Conservation (phyloP, 1,140 invertebrate species). For the Aethina tumida region DNA sequence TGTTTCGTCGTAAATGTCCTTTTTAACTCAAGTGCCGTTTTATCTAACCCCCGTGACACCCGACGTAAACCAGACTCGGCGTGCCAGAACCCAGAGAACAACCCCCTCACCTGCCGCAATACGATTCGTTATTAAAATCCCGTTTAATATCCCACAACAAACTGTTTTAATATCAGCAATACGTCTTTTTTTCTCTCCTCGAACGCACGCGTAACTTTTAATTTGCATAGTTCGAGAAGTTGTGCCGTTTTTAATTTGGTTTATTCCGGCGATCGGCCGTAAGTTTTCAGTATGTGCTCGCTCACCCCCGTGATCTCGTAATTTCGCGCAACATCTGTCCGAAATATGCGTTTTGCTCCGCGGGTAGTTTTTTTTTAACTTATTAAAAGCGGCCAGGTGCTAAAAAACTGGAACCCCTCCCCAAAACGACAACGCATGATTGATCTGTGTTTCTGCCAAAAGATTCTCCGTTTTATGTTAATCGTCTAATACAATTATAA, state of each 20-base stretch:
- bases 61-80: too few species aligned
- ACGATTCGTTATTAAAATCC: too few species aligned
- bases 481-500: too few species aligned
- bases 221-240: slow-evolving; percentile 18
- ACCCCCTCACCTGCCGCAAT: too few species aligned
- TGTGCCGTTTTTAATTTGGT: slow-evolving; percentile 16
- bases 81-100: too few species aligned
- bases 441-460: slow-evolving; percentile 17
- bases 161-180: too few species aligned
- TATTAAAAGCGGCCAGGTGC: slow-evolving; percentile 27
- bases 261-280: slow-evolving; percentile 10
- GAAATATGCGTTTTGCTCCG: slow-evolving; percentile 26
- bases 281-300: slow-evolving; percentile 12
- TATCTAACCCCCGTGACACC: too few species aligned
- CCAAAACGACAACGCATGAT: slow-evolving; percentile 21
- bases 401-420: slow-evolving; percentile 16
- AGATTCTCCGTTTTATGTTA: slow-evolving; percentile 16
- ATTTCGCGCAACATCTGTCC: slow-evolving; percentile 22
- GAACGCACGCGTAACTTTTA: too few species aligned
- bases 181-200: too few species aligned
- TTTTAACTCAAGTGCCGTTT: too few species aligned
- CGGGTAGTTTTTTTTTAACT: slow-evolving; percentile 24
- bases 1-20: too few species aligned
- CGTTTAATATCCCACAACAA: too few species aligned
- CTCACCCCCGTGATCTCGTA: slow-evolving; percentile 8